Percentiles rank a stretch among this genome's conserved stretches.
phyloP scores from a whole-genome alignment of 2,797 vertebrate species.

The Petrocephalus schoutedeni region DNA sequence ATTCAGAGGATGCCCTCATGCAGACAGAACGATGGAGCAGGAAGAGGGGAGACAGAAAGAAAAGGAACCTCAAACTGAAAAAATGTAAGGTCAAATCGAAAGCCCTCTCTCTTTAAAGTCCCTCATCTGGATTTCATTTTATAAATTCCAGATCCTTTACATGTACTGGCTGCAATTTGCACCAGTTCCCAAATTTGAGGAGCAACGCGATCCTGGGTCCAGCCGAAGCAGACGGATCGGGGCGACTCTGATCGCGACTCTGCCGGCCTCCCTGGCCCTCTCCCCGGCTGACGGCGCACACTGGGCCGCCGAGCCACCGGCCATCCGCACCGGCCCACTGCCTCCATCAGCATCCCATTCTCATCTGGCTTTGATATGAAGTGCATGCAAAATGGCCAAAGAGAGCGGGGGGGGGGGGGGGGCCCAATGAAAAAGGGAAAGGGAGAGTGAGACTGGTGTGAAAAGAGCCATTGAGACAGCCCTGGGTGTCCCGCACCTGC shows the following conservation, averaged over 20 bases:
- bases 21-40: slow-evolving; percentile 12
- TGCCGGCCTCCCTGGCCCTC: slow-evolving; percentile 35
- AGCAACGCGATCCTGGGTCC: slow-evolving; percentile 31
- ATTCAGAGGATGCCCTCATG: neutral
- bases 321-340: neutral
- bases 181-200: slow-evolving; percentile 53
- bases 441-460: slow-evolving; percentile 68
- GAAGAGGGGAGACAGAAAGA: slow-evolving; percentile 39
- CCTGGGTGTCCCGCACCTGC: slow-evolving; percentile 89
- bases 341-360: neutral
- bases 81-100: slow-evolving; percentile 58
- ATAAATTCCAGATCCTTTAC: slow-evolving; percentile 69
- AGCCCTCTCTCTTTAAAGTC: slow-evolving; percentile 54
- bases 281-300: slow-evolving; percentile 19
- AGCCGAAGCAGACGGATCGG: slow-evolving; percentile 33
- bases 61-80: slow-evolving; percentile 45
- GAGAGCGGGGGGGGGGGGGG: slow-evolving; percentile 20
- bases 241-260: slow-evolving; percentile 31
- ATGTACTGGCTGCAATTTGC: slow-evolving; percentile 59
- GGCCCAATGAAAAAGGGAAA: slow-evolving; percentile 47
- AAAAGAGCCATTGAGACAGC: slow-evolving; percentile 75
- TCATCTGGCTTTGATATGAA: slow-evolving; percentile 18
- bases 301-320: neutral
- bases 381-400: slow-evolving; percentile 20
- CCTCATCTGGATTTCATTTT: slow-evolving; percentile 69